Evolutionary conservation across 2,113 vertebrate species (phyloP).

Genomic region (Rhinoderma darwinii): DNA sequence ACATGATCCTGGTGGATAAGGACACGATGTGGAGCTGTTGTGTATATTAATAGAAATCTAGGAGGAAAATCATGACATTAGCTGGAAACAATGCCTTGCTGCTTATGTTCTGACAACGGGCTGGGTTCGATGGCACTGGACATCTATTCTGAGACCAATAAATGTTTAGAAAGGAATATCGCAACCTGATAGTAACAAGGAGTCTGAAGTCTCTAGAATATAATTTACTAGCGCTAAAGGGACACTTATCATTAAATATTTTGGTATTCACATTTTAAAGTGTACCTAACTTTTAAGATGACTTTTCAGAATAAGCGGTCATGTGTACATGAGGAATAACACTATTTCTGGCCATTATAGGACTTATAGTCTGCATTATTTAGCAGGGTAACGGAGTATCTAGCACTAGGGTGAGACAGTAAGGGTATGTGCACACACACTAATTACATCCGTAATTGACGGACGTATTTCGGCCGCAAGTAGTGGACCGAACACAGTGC

Average conservation of each 20-base stretch:
- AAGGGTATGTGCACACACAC: too few relatives aligned
- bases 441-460: too few relatives aligned
- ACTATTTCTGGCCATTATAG: too few relatives aligned
- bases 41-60: slow-evolving; percentile 26
- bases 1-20: slow-evolving; percentile 26
- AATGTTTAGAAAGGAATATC: not conserved
- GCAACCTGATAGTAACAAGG: not conserved
- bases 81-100: slow-evolving; percentile 33
- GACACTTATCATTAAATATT: not conserved
- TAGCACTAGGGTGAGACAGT: too few relatives aligned
- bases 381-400: too few relatives aligned
- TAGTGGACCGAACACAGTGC: too few relatives aligned
- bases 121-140: not conserved
- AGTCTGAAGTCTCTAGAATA: not conserved
- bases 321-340: too few relatives aligned
- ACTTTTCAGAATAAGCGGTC: too few relatives aligned
- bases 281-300: too few relatives aligned
- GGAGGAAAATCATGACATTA: slow-evolving; percentile 27
- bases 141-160: slow-evolving; percentile 18
- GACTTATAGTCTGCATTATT: too few relatives aligned
- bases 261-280: too few relatives aligned
- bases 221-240: not conserved
- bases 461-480: too few relatives aligned
- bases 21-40: not conserved
- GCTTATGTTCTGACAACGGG: not conserved